Evolutionary conservation across 1,140 invertebrate species (phyloP).

Genomic region (Bombus vancouverensis): DNA sequence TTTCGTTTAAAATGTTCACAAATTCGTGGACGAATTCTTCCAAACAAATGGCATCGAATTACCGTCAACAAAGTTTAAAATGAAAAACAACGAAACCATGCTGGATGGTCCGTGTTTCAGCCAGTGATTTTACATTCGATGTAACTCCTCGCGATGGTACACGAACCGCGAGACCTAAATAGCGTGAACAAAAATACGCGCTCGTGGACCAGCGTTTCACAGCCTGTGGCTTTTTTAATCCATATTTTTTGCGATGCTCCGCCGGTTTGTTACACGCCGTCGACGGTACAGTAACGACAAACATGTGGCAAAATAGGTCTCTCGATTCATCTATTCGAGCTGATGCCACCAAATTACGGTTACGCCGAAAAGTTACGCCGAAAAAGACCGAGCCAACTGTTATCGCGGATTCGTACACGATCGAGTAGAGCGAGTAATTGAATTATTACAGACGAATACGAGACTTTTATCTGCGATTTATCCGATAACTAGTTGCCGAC

Average conservation of each 20-base stretch:
- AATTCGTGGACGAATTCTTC: not conserved
- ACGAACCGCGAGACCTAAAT: slow-evolving; percentile 24
- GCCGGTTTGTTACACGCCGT: not conserved
- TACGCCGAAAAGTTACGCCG: not conserved
- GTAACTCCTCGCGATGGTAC: slow-evolving; percentile 16
- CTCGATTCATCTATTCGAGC: not conserved
- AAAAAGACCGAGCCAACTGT: not conserved
- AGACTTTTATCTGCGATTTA: slow-evolving; percentile 4
- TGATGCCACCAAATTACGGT: no score
- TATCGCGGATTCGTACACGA: no score
- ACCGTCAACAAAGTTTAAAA: not conserved
- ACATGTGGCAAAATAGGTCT: slow-evolving; percentile 13
- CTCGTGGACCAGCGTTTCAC: slow-evolving; percentile 1
- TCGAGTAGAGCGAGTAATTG: not conserved
- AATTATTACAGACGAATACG: not conserved
- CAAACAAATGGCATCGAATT: not conserved
- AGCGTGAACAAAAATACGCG: slow-evolving; percentile 22
- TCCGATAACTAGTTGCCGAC: not conserved
- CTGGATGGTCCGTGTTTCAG: not conserved
- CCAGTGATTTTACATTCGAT: slow-evolving; percentile 31
- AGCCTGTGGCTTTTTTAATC: slow-evolving; percentile 34
- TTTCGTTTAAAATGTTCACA: not conserved
- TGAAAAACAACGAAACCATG: not conserved
- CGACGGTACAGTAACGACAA: not conserved
- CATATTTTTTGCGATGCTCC: slow-evolving; percentile 10